phyloP scores from a whole-genome alignment of 2,797 vertebrate genomes.

The Leptoclinus maculatus region DNA sequence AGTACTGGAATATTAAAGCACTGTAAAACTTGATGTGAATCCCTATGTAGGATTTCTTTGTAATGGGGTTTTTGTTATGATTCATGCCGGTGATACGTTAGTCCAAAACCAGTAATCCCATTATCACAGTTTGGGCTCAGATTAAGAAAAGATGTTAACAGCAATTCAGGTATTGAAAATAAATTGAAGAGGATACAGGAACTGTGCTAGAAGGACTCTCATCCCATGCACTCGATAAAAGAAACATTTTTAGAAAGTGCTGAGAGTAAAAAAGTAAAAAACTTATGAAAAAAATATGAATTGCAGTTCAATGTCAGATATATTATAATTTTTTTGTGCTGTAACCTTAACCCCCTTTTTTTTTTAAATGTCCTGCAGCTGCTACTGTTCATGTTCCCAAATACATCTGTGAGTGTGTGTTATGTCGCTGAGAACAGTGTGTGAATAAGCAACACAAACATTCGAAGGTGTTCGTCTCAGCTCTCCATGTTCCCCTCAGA shows the following conservation, averaged over 20 bases:
- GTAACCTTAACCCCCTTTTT: slow-evolving; percentile 46
- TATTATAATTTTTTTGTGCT: not conserved
- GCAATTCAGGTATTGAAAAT: not conserved
- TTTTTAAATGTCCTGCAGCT: slow-evolving; percentile 47
- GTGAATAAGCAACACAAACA: slow-evolving; percentile 44
- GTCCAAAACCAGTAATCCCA: too few relatives aligned
- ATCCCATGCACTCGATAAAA: too few relatives aligned
- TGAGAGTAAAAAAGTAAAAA: too few relatives aligned
- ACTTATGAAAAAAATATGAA: not conserved
- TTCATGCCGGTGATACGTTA: too few relatives aligned
- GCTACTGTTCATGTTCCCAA: slow-evolving; percentile 39
- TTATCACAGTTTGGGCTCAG: too few relatives aligned
- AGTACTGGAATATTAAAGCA: too few relatives aligned
- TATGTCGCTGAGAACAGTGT: slow-evolving; percentile 61
- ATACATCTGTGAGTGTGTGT: slow-evolving; percentile 50
- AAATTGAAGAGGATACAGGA: too few relatives aligned
- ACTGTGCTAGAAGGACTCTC: too few relatives aligned
- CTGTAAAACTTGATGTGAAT: too few relatives aligned
- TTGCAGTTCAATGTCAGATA: not conserved
- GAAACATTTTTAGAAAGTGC: not conserved
- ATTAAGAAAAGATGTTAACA: not conserved
- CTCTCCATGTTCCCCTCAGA: slow-evolving; percentile 57
- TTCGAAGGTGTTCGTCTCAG: slow-evolving; percentile 32
- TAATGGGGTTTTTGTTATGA: too few relatives aligned
- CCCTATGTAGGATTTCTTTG: too few relatives aligned